Evolutionary conservation across 2,888 invertebrate species (phyloP), one percentile per base, ranked within the genome.

Genomic region (Ypsolopha sequella): DNA sequence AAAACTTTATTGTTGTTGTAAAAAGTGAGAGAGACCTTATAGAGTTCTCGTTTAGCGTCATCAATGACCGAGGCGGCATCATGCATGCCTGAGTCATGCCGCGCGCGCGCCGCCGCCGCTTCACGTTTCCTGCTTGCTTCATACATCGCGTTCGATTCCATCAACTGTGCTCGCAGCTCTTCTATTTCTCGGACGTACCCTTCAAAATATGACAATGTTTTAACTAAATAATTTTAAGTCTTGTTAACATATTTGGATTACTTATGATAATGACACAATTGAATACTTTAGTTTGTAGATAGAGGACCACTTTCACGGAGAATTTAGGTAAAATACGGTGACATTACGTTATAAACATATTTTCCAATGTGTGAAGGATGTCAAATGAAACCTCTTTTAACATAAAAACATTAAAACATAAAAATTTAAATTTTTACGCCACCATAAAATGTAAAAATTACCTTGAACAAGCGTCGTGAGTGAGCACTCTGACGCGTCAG

Each of bases 131-230:
- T 66, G 47, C 73, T 78, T 43, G 75, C 78, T 51, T 82, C 84
- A 56, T 80, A 77, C 62, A 85, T 55, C 2, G 78, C 80, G 55
- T 68, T 96, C 0, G 96, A 92, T 77, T 98, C 98, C 68, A 96
- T 90, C 51, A 98, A 80, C 70, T 96, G 95, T 0, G 96, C 93
- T 65, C 95, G 89, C 8, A 98, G 80, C 60, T 96, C 95, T 78
- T 98, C 97, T 62, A 97, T 95, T 84, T 98, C 97, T 65, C 91
- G 91, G 50, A 97, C 88, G 75, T 98, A 98, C 0, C 92, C 93
- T 70, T 94, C 60, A 6, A 36, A 0, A 39, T 33, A 39, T 33
- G 10, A 44, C 6, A 8, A 8, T 38, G 39, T 38, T 38, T 38
- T 38, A 38, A 10, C 1, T 38, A 10, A 6, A 38, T 38, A 10